These are phyloP conservation scores for Nannobrachium achirus DNA, from an alignment of 2,113 vertebrate genomes.

Conservation along the genomic window DNA sequence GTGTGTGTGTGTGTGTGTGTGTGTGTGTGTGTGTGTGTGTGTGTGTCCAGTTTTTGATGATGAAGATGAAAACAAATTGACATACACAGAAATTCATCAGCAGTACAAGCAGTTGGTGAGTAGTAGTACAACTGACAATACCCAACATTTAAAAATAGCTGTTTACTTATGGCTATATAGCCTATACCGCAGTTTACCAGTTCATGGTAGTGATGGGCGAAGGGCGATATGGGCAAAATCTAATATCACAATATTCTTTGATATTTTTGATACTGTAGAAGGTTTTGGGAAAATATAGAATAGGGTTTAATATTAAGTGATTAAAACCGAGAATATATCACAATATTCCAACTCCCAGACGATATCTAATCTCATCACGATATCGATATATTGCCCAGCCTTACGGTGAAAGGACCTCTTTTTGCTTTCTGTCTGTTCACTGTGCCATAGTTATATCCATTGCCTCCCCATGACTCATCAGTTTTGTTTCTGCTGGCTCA, in stretches of 20 bases:
- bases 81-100: slow-evolving; percentile 95
- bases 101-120: slow-evolving; percentile 96
- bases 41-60: slow-evolving; percentile 99
- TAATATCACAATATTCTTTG: background rate
- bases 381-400: too few species aligned
- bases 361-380: too few species aligned
- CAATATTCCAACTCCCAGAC: too few species aligned
- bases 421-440: background rate
- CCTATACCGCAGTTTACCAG: too few species aligned
- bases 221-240: background rate
- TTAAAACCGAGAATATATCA: too few species aligned
- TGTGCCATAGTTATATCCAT: background rate
- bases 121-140: slow-evolving; percentile 29
- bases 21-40: too few species aligned
- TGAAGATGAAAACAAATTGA: slow-evolving; percentile 96
- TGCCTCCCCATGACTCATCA: background rate
- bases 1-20: background rate
- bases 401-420: background rate
- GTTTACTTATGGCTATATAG: too few species aligned
- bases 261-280: too few species aligned
- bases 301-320: too few species aligned
- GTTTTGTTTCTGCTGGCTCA: slow-evolving; percentile 27
- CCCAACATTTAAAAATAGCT: too few species aligned
- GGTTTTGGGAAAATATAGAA: too few species aligned
- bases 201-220: too few species aligned